phyloP scores from a whole-genome alignment of 2,797 vertebrate species.

The Lateolabrax maculatus region DNA sequence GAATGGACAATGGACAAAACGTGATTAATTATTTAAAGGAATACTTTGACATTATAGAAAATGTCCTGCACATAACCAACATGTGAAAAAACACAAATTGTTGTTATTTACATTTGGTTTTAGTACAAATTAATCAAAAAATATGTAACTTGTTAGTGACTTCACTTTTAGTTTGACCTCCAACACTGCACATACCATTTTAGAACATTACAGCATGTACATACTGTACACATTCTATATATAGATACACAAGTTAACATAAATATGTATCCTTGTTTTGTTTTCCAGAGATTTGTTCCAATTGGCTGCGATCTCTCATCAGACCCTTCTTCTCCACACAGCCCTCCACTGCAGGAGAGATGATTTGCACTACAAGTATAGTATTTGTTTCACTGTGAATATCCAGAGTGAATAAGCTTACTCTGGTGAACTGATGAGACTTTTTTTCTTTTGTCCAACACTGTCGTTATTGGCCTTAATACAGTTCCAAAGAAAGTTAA shows the following conservation, averaged over 20 bases:
- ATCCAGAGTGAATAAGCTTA: slow-evolving; percentile 11
- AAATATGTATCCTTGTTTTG: slow-evolving; percentile 25
- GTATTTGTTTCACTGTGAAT: slow-evolving; percentile 10
- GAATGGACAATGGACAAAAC: neutral
- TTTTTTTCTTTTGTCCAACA: slow-evolving; percentile 43
- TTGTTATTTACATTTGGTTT: no score
- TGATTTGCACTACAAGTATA: slow-evolving; percentile 53
- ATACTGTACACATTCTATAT: neutral
- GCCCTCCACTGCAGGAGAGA: slow-evolving; percentile 42
- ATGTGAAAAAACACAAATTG: no score
- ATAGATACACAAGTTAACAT: neutral
- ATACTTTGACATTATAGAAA: no score
- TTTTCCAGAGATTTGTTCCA: slow-evolving; percentile 84
- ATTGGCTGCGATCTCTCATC: slow-evolving; percentile 53
- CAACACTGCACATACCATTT: neutral
- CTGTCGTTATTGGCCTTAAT: slow-evolving; percentile 22
- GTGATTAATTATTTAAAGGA: no score
- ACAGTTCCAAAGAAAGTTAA: slow-evolving; percentile 13
- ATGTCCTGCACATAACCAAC: no score
- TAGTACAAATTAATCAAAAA: no score
- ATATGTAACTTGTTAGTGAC: no score
- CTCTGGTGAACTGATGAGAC: slow-evolving; percentile 26
- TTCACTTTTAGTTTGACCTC: neutral
- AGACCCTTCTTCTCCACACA: slow-evolving; percentile 21
- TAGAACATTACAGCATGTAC: neutral